phyloP scores from a whole-genome alignment of 23 tunicate species.

The Phallusia fumigata region DNA sequence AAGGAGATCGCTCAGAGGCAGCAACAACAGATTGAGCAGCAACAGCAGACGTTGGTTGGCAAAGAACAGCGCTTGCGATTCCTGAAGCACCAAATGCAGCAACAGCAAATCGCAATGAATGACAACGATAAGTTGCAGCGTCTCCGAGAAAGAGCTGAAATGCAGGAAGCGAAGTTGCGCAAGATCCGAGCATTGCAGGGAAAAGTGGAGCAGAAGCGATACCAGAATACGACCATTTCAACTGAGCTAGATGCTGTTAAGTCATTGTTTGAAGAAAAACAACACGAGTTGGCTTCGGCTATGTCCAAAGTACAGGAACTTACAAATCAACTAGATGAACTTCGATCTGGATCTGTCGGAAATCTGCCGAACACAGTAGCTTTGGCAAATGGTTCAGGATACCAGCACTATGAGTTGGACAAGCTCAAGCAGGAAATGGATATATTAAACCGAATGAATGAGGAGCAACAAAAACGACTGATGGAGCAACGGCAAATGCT shows the following conservation, averaged over 20 bases:
- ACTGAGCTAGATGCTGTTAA: constrained; percentile 93
- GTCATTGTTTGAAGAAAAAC: constrained; percentile 88
- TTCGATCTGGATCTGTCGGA: constrained; percentile 14
- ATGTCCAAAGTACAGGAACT: constrained; percentile 80
- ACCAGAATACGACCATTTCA: constrained; percentile 75
- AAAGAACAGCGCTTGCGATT: constrained; percentile 84
- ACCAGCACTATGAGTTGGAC: constrained; percentile 48
- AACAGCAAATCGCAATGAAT: constrained; percentile 73
- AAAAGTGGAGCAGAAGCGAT: constrained; percentile 73
- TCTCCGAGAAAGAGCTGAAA: constrained; percentile 89
- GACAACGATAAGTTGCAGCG: constrained; percentile 87
- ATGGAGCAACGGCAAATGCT: constrained; percentile 64
- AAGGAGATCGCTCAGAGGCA: constrained; percentile 86
- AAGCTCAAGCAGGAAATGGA: constrained; percentile 58
- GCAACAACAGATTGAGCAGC: constrained; percentile 83
- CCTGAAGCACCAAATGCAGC: constrained; percentile 87
- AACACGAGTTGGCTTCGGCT: constrained; percentile 54
- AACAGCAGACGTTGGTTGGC: constrained; percentile 72
- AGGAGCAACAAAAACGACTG: constrained; percentile 71
- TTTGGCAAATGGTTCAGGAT: constrained; percentile 4
- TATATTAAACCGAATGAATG: constrained; percentile 74
- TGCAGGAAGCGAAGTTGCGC: constrained; percentile 87
- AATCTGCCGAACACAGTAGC: constrained; percentile 10
- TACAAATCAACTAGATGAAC: constrained; percentile 69
- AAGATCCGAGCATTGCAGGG: constrained; percentile 86